Conservation (phyloP, 2,113 vertebrate species). For the Eolophus roseicapilla region DNA sequence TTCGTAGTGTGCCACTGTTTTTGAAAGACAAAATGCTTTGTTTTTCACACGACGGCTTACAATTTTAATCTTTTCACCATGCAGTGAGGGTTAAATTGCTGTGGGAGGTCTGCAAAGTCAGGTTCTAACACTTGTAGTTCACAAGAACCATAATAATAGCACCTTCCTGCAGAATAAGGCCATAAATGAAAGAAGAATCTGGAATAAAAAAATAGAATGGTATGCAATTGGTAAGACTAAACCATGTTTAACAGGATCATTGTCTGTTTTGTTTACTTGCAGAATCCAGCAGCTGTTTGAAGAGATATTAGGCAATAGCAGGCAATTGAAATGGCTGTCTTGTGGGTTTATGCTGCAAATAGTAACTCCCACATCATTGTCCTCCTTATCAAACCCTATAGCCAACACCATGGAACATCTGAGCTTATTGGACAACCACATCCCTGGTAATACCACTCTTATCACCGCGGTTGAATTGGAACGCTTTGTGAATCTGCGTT, state of each 20-base stretch:
- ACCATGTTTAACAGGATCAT: conserved; percentile 14
- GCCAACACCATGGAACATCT: conserved; percentile 93
- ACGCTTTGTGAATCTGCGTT: conserved; percentile 87
- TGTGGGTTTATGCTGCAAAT: conserved; percentile 95
- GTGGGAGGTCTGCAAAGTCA: not conserved
- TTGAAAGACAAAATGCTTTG: not conserved
- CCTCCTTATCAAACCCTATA: conserved; percentile 89
- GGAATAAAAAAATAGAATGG: not conserved
- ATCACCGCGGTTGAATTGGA: conserved; percentile 88
- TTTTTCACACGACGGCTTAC: not conserved
- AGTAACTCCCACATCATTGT: conserved; percentile 90
- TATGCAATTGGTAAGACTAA: not conserved
- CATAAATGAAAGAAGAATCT: not conserved
- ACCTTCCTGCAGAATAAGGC: not conserved
- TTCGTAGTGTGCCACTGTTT: not conserved
- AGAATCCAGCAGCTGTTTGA: conserved; percentile 96
- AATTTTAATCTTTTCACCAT: not conserved
- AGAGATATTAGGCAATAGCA: conserved; percentile 93
- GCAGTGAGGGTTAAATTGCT: not conserved
- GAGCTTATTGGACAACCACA: conserved; percentile 92
- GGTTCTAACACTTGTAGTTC: not conserved
- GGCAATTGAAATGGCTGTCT: conserved; percentile 93
- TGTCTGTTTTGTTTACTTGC: conserved; percentile 69
- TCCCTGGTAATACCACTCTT: conserved; percentile 82
- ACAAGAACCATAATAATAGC: not conserved